phyloP scores from a whole-genome alignment of 2,113 vertebrate genomes.

The Empidonax alnorum region DNA sequence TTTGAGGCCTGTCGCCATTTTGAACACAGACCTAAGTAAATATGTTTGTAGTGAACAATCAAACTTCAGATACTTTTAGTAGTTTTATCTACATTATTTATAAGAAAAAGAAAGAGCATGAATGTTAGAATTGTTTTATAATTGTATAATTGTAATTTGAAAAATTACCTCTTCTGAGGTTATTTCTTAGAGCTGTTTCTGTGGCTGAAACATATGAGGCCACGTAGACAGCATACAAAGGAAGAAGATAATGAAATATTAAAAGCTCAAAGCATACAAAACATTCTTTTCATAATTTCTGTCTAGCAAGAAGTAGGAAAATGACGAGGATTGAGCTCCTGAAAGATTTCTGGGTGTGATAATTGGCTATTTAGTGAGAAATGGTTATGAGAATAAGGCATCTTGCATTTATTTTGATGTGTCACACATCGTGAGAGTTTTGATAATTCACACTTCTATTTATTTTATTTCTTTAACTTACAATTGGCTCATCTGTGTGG shows the following conservation, averaged over 20 bases:
- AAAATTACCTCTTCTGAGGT: not conserved
- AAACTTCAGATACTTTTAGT: not conserved
- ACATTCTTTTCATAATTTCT: not conserved
- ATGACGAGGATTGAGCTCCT: not conserved
- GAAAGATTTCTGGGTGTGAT: constrained; percentile 1
- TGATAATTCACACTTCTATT: constrained; percentile 15
- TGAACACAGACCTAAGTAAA: not conserved
- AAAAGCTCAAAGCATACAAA: not conserved
- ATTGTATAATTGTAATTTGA: not conserved
- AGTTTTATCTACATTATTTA: not conserved
- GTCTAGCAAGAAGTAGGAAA: not conserved
- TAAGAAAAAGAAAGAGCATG: not conserved
- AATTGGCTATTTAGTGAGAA: constrained; percentile 1
- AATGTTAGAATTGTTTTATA: not conserved
- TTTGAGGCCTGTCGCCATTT: not conserved
- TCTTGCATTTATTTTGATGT: not conserved
- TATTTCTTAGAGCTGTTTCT: not conserved
- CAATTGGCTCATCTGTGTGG: not conserved
- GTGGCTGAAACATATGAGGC: rapidly evolving
- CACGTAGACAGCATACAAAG: not conserved
- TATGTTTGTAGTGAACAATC: not conserved
- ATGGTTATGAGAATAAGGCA: not conserved
- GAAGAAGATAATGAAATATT: not conserved
- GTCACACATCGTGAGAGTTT: not conserved
- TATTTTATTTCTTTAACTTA: not conserved